Base-by-base conservation (phyloP, 2,888 invertebrate genomes). In the Drosophila villosipedis region DNA sequence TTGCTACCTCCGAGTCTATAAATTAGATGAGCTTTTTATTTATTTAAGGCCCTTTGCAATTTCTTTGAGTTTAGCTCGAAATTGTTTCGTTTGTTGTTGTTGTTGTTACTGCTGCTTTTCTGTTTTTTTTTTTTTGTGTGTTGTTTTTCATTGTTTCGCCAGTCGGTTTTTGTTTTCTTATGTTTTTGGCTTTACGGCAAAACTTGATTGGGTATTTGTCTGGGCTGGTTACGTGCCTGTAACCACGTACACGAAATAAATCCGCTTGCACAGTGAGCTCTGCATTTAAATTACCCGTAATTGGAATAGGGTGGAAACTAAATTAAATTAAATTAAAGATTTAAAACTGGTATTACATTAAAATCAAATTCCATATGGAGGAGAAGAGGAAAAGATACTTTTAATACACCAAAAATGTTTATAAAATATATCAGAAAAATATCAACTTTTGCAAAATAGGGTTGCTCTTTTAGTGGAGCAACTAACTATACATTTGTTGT, bases 21-120 rank as follows among this genome's bases (percentile, higher is more conserved):
- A 90, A 74, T 75, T 71, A 65, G 50, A 49, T 66, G 66, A 64
- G 69, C 47, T 41, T 82, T 76, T 80, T 84, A 88, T 90, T 90
- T 89, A 86, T 90, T 90, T 83, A 83, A 86, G 73, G 49, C 66
- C 62, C 63, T 76, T 76, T 65, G 66, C 59, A 50, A 53, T 70
- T 80, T 59, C 73, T 74, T 79, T 90, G 62, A 73, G 68, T 52
- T 67, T 57, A 71, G 53, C 59, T 73, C 22, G 16, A 25, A 68
- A 68, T 70, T 66, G 68, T 69, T 59, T 43, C 50, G 41, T 49
- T 68, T 68, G 53, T 64, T 82, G 58, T 68, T 68, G 53, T 64
- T 82, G 58, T 49, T 60, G 35, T 58, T 62, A 4, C 47, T 47
- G 25, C 22, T 47, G 47, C 16, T 25, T 25, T 9, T 47, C 16